Evolutionary conservation across 2,888 invertebrate species (phyloP).

Genomic region (Meiosimyza platycephala): DNA sequence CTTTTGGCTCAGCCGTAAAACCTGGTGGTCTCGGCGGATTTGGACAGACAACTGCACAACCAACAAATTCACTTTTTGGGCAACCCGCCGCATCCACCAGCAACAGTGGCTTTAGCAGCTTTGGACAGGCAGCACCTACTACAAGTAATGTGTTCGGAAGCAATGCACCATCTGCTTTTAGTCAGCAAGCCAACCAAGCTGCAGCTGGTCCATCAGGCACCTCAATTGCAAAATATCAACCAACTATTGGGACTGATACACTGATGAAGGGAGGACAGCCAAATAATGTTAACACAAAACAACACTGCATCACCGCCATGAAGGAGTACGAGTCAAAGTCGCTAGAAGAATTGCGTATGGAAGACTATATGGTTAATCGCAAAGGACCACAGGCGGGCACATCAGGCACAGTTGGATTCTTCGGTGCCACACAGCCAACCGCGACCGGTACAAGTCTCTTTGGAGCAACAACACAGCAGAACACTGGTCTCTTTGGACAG

Average conservation of each 20-base stretch:
- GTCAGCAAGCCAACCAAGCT: slow-evolving; percentile 55
- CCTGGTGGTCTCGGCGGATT: slow-evolving; percentile 61
- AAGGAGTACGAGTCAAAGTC: slow-evolving; percentile 97
- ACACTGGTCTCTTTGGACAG: slow-evolving; percentile 71
- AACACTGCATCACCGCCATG: slow-evolving; percentile 98
- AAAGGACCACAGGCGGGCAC: slow-evolving; percentile 76
- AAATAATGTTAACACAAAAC: slow-evolving; percentile 89
- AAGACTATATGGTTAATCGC: slow-evolving; percentile 91
- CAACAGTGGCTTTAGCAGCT: slow-evolving; percentile 70
- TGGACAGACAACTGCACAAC: slow-evolving; percentile 61
- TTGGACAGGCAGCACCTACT: slow-evolving; percentile 73
- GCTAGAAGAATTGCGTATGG: slow-evolving; percentile 91
- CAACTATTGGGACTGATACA: slow-evolving; percentile 89
- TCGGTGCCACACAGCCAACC: slow-evolving; percentile 68
- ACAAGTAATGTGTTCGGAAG: slow-evolving; percentile 69
- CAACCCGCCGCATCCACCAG: slow-evolving; percentile 66
- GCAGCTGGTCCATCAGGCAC: slow-evolving; percentile 72
- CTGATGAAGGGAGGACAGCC: slow-evolving; percentile 89
- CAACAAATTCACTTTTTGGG: slow-evolving; percentile 70
- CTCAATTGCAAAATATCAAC: slow-evolving; percentile 82
- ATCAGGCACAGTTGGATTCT: slow-evolving; percentile 55
- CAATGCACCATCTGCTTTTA: slow-evolving; percentile 61
- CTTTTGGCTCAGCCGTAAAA: slow-evolving; percentile 73
- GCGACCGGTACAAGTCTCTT: slow-evolving; percentile 67
- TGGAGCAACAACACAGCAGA: slow-evolving; percentile 67